These are phyloP conservation scores for Coecobrya sp. DNA, from an alignment of 2,888 invertebrate species.

Conservation along the genomic window DNA sequence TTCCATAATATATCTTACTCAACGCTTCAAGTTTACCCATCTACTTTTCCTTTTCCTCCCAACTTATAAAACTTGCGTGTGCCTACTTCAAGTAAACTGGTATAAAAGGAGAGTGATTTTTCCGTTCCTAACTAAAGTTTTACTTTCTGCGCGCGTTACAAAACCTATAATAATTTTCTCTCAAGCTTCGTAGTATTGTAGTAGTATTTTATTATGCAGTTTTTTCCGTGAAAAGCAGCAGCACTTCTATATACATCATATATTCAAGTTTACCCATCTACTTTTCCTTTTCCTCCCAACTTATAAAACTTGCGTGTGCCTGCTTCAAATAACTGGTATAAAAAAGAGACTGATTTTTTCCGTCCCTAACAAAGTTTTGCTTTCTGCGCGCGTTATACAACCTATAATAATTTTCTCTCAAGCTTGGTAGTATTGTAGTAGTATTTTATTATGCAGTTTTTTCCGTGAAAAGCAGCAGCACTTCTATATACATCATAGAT, in stretches of 20 bases:
- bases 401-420: too few species aligned
- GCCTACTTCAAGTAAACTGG: neutral
- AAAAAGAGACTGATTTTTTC: slow-evolving; percentile 38
- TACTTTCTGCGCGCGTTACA: neutral
- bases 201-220: too few species aligned
- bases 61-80: slow-evolving; percentile 40
- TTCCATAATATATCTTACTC: slow-evolving; percentile 75
- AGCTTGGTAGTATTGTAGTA: too few species aligned
- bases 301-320: slow-evolving; percentile 24
- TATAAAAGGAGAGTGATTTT: slow-evolving; percentile 45
- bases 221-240: too few species aligned
- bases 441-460: slow-evolving; percentile 24
- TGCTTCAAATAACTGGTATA: slow-evolving; percentile 1
- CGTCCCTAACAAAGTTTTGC: neutral
- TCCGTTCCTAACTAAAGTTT: neutral
- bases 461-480: neutral
- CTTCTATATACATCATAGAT: neutral
- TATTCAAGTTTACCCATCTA: slow-evolving; percentile 55
- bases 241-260: neutral
- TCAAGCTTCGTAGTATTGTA: too few species aligned
- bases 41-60: slow-evolving; percentile 35
- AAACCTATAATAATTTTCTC: neutral
- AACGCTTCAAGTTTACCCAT: slow-evolving; percentile 59
- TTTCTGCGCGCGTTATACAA: neutral
- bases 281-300: slow-evolving; percentile 42